Evolutionary conservation across 2,113 vertebrate genomes (phyloP).

Genomic region (Leiothrix lutea): DNA sequence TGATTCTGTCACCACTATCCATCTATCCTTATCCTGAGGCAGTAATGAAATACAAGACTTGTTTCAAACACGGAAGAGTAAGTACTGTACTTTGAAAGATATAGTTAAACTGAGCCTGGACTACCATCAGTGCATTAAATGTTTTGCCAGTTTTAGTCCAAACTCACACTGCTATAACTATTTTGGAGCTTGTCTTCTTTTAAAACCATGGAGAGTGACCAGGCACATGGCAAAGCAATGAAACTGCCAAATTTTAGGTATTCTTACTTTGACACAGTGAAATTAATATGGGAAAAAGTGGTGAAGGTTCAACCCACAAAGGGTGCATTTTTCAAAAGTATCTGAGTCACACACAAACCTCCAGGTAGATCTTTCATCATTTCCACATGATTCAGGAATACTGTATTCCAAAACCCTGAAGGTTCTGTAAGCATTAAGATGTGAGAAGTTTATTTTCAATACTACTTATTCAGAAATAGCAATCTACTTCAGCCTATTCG

Average conservation of each 20-base stretch:
- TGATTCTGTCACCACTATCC: conserved; percentile 15
- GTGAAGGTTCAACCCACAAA: neutral
- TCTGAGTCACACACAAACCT: neutral
- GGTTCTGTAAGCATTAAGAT: neutral
- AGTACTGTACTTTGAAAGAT: neutral
- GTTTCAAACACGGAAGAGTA: neutral
- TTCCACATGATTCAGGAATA: neutral
- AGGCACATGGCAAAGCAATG: neutral
- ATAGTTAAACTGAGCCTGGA: neutral
- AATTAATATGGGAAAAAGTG: neutral
- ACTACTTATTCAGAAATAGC: neutral
- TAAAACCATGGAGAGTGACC: neutral
- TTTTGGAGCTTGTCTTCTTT: neutral
- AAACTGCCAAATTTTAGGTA: neutral
- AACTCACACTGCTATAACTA: neutral
- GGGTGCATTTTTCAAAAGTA: neutral
- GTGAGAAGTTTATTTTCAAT: neutral
- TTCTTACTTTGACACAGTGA: neutral
- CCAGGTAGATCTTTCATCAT: neutral
- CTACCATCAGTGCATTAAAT: neutral
- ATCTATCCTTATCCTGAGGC: conserved; percentile 21
- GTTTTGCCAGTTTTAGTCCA: neutral
- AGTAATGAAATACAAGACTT: conserved; percentile 15
- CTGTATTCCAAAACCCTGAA: neutral
- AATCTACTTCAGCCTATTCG: neutral